Evolutionary conservation across 1,140 invertebrate species (phyloP), one percentile per base, ranked within the genome.

Genomic region (Drosophila malerkotliana): DNA sequence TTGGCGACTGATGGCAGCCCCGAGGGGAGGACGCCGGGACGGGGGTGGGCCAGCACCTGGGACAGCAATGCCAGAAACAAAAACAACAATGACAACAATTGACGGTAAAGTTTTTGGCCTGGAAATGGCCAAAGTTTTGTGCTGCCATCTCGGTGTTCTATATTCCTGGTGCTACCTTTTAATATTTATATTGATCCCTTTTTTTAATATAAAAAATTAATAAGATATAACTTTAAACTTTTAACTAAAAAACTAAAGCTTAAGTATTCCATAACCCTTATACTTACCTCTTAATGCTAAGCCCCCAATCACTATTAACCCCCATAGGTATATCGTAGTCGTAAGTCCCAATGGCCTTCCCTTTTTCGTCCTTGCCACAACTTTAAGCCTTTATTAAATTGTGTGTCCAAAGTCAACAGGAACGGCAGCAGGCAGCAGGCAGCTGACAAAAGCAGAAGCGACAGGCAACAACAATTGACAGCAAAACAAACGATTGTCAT

Each of bases 401-500:
- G 82, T 76, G 44, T 72, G 52, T 74, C 72, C 73, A 72, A 72
- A 60, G 67, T 71, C 67, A 63, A 62, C 51, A 62, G 59, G 32
- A 48, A 30, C 41, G 28, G 32, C 18, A 24, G 7, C 21, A 12
- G 28, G 32, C 18, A 24, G 7, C 21, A 12, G 66, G 18, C 47
- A 59, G 49, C 18, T 47, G 44, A 47, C 48, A 60, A 28, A 26
- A 30, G 48, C 56, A 72, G 57, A 63, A 55, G 57, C 32, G 51
- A 72, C 69, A 60, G 54, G 71, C 75, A 82, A 58, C 83, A 88
- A 88, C 83, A 87, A 87, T 83, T 88, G 83, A 83, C 84, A 88
- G 83, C 83, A 82, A 88, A 88, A 87, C 79, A 83, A 87, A 87
- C 83, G 84, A 87, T 87, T 83, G 79, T 79, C 83, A 87, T 88